Percentiles rank a stretch among this genome's conserved stretches.
phyloP scores from a whole-genome alignment of 2,888 invertebrate species.

The Epirrhoe alternata region DNA sequence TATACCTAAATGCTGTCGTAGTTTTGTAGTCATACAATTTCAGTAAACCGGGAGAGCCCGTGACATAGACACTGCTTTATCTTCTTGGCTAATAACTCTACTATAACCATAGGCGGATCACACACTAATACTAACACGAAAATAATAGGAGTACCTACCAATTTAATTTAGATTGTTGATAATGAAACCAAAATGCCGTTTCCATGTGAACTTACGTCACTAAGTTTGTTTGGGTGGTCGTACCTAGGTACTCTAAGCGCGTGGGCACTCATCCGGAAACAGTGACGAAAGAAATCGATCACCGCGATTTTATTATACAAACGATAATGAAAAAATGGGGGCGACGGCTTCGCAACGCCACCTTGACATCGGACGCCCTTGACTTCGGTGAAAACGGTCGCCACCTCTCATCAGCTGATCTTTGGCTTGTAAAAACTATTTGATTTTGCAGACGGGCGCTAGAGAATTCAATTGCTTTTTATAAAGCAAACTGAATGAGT shows the following conservation, averaged over 20 bases:
- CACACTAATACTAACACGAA: no score
- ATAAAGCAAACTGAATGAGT: slow-evolving; percentile 11
- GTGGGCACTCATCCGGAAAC: slow-evolving; percentile 71
- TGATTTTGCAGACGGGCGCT: slow-evolving; percentile 20
- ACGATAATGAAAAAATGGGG: slow-evolving; percentile 71
- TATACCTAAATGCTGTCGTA: no score
- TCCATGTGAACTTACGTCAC: not conserved
- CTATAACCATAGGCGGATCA: no score
- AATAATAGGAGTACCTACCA: no score
- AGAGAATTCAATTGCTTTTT: slow-evolving; percentile 8
- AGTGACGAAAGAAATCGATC: slow-evolving; percentile 74
- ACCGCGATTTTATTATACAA: slow-evolving; percentile 71
- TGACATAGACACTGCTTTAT: no score
- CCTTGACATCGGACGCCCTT: slow-evolving; percentile 80
- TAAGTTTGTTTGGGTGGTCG: slow-evolving; percentile 4
- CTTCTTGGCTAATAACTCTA: no score
- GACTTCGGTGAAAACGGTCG: slow-evolving; percentile 76
- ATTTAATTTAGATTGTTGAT: not conserved
- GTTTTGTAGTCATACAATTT: no score
- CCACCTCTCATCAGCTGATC: slow-evolving; percentile 51
- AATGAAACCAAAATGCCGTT: not conserved
- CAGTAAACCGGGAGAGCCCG: no score
- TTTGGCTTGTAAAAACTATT: slow-evolving; percentile 28
- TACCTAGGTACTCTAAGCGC: slow-evolving; percentile 43
- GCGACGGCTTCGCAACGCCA: slow-evolving; percentile 73